phyloP scores from a whole-genome alignment of 1,140 invertebrate species.

The Penaeus chinensis region DNA sequence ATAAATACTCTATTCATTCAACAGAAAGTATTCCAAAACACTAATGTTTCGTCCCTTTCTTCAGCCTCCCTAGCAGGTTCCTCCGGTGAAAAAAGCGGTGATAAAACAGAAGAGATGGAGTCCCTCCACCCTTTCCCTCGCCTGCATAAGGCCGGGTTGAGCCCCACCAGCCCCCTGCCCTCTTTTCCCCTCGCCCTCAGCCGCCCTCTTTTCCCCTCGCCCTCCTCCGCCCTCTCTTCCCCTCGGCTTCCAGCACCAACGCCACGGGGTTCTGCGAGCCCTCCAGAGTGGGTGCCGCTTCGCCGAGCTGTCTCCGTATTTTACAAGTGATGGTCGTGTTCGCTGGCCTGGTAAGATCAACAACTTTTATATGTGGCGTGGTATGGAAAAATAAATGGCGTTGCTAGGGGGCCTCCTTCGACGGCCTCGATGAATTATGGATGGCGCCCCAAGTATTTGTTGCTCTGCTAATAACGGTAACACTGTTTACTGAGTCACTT shows the following conservation, averaged over 20 bases:
- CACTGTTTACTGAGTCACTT: no score
- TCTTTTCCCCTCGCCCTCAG: not conserved
- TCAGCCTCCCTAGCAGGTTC: no score
- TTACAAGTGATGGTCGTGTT: constrained; percentile 51
- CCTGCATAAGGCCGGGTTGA: not conserved
- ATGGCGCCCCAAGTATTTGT: not conserved
- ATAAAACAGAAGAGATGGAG: constrained; percentile 1
- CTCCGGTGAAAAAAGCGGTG: no score
- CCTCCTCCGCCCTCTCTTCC: not conserved
- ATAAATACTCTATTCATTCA: no score
- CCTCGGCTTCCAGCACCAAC: not conserved
- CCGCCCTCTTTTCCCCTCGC: not conserved
- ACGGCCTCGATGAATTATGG: constrained; percentile 49
- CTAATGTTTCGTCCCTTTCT: no score
- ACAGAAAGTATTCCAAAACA: no score
- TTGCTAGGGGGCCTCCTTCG: constrained; percentile 2
- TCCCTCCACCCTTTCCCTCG: constrained; percentile 12
- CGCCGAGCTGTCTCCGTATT: constrained; percentile 54
- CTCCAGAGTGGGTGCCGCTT: constrained; percentile 47
- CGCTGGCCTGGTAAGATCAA: constrained; percentile 45
- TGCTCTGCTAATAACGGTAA: no score
- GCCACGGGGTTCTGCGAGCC: not conserved
- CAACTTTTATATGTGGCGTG: constrained; percentile 54
- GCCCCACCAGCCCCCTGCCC: constrained; percentile 8
- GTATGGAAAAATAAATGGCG: constrained; percentile 47